phyloP scores from a whole-genome alignment of 2,888 invertebrate species.

The Eretmocerus hayati region DNA sequence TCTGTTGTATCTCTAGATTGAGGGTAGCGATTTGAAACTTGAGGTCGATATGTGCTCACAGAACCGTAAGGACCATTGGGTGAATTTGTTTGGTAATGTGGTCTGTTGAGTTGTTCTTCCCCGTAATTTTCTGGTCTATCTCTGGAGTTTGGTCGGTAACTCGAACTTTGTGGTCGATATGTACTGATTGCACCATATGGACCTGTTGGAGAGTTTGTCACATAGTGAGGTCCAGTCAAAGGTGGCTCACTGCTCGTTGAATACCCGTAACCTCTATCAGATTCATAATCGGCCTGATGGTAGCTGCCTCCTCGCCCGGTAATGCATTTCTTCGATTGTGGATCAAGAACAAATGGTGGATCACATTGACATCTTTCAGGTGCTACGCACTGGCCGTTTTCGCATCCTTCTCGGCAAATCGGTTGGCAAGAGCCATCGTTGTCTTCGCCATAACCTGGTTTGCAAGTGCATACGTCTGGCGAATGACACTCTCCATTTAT shows the following conservation, averaged over 20 bases:
- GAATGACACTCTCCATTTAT: slow-evolving; percentile 31
- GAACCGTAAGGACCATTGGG: neutral
- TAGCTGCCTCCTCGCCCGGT: neutral
- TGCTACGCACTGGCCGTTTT: slow-evolving; percentile 49
- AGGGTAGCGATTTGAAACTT: neutral
- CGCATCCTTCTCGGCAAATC: slow-evolving; percentile 37
- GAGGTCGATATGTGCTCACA: neutral
- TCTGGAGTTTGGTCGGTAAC: neutral
- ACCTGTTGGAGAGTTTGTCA: neutral
- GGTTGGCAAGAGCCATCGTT: slow-evolving; percentile 24
- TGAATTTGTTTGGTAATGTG: neutral
- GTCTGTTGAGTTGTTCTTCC: neutral
- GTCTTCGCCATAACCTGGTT: slow-evolving; percentile 32
- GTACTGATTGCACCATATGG: neutral
- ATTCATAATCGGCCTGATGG: neutral
- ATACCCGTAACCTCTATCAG: neutral
- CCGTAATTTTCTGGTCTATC: neutral
- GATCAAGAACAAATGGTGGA: slow-evolving; percentile 39
- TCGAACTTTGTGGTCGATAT: neutral
- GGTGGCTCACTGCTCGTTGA: neutral
- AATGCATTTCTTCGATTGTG: neutral
- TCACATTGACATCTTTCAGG: slow-evolving; percentile 54
- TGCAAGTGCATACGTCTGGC: slow-evolving; percentile 36
- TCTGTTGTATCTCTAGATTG: neutral
- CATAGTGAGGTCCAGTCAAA: too few relatives aligned